Base-by-base conservation (phyloP, 1,140 invertebrate species). In the Drosophila biarmipes region DNA sequence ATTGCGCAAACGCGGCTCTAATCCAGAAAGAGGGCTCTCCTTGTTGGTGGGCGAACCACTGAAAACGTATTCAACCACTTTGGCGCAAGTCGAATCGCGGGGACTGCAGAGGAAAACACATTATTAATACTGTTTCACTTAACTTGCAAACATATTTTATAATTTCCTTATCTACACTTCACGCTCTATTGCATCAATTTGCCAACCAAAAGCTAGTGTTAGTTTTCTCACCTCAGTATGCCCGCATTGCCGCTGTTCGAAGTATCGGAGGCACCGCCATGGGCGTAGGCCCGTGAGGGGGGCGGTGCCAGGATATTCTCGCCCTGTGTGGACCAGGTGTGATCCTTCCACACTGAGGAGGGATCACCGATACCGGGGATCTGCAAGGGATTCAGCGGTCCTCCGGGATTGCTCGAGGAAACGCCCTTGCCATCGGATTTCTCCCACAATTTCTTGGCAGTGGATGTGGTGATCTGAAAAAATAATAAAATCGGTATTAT, bases 61-160 rank as follows among this genome's bases (percentile, higher is more conserved):
- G 66, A 99, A 94, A 43, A 99, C 97, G 91, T 99, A 99, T 93
- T 99, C 98, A n/a, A 98, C 98, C 97, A 99, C 99, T 94, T 99
- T 99, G 54, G 98, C 97, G 57, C 96, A 94, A 66, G 96, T 96
- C 78, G 94, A 93, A 90, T 95, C 94, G 49, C 96, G 93, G 14
- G 96, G 96, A 73, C 91, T 92, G 40, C 0, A 73, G 64, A 55
- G 7, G 34, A 48, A 27, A 11, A 4, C 31, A 14, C 19, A 38
- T 12, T 2, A 45, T 45, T 45, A 42, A 3, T 17, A 29, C 7
- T 4, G 17, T 42, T 38, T 10, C 14, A 27, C 5, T 37, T 24
- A 40, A 17, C 29, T 55, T 24, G 8, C 11, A 62, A 31, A 10
- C 56, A 1, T 21, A 5, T 24, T 15, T 58, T 58, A 4, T 14